phyloP scores from a whole-genome alignment of 2,797 vertebrate species.

The Channallabes apus region DNA sequence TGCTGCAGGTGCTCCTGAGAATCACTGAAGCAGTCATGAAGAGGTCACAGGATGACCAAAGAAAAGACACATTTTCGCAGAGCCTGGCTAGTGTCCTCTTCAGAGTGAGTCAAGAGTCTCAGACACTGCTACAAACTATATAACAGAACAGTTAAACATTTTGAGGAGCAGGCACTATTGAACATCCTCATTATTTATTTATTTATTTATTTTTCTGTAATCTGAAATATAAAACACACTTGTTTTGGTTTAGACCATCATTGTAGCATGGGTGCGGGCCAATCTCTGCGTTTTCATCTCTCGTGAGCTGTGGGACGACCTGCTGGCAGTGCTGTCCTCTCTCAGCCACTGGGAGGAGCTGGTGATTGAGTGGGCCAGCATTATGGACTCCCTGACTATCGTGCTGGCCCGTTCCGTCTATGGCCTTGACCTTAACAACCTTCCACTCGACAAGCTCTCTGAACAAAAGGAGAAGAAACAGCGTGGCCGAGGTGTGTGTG shows the following conservation, averaged over 20 bases:
- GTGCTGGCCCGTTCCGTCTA: slow-evolving; percentile 93
- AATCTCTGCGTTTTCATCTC: slow-evolving; percentile 94
- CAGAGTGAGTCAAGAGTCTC: slow-evolving; percentile 76
- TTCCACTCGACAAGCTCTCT: slow-evolving; percentile 96
- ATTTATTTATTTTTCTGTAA: not conserved
- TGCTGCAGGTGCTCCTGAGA: slow-evolving; percentile 93
- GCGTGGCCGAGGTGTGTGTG: slow-evolving; percentile 84
- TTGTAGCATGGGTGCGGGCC: slow-evolving; percentile 96
- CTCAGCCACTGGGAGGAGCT: slow-evolving; percentile 97
- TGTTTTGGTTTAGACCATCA: slow-evolving; percentile 83
- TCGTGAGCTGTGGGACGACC: slow-evolving; percentile 96
- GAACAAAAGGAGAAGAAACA: slow-evolving; percentile 98
- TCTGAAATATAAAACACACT: not conserved
- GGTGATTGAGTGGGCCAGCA: slow-evolving; percentile 92
- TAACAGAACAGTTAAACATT: not conserved
- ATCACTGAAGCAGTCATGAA: slow-evolving; percentile 97
- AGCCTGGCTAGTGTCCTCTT: slow-evolving; percentile 91
- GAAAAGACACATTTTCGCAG: slow-evolving; percentile 88
- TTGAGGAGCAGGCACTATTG: not conserved
- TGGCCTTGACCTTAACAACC: slow-evolving; percentile 89
- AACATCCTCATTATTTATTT: slow-evolving; percentile 21
- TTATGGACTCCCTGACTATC: slow-evolving; percentile 95
- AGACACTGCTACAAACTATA: not conserved
- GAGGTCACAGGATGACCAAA: slow-evolving; percentile 88
- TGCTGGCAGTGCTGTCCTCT: slow-evolving; percentile 89